These are phyloP conservation scores for Characodon lateralis DNA, from an alignment of 2,797 vertebrate genomes.

Conservation along the genomic window DNA sequence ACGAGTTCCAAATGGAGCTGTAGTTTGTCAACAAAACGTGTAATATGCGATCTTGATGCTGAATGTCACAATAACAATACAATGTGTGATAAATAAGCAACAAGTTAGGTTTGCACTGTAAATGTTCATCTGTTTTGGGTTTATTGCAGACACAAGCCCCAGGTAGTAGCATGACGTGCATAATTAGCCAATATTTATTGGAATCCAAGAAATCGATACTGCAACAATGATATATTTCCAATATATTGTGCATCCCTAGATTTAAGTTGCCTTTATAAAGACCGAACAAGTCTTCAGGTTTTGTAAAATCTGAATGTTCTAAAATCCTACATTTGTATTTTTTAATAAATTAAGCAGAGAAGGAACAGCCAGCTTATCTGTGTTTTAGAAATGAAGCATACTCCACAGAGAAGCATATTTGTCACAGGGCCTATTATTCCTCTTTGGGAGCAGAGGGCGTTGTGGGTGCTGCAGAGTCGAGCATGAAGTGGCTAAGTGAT, in stretches of 20 bases:
- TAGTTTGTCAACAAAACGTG: not conserved
- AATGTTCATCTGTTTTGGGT: not conserved
- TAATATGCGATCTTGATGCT: not conserved
- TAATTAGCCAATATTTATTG: not conserved
- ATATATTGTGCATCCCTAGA: not conserved
- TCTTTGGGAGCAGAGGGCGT: conserved; percentile 63
- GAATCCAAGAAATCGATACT: not conserved
- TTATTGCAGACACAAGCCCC: not conserved
- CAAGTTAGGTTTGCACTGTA: not conserved
- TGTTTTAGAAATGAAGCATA: conserved; percentile 35
- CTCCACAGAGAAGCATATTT: conserved; percentile 52
- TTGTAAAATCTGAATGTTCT: not conserved
- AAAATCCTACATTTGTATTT: not conserved
- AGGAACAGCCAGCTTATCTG: not conserved
- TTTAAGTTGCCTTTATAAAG: too few relatives aligned
- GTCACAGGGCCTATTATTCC: conserved; percentile 64
- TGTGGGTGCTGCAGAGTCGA: conserved; percentile 38
- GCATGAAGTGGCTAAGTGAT: conserved; percentile 70
- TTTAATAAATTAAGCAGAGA: not conserved
- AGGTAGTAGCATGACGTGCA: not conserved
- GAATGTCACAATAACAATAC: not conserved
- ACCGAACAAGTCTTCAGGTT: too few relatives aligned
- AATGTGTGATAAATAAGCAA: not conserved
- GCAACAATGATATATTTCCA: not conserved
- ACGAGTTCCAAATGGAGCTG: not conserved